Evolutionary conservation across 1,140 invertebrate species (phyloP).

Genomic region (Bombus huntii): DNA sequence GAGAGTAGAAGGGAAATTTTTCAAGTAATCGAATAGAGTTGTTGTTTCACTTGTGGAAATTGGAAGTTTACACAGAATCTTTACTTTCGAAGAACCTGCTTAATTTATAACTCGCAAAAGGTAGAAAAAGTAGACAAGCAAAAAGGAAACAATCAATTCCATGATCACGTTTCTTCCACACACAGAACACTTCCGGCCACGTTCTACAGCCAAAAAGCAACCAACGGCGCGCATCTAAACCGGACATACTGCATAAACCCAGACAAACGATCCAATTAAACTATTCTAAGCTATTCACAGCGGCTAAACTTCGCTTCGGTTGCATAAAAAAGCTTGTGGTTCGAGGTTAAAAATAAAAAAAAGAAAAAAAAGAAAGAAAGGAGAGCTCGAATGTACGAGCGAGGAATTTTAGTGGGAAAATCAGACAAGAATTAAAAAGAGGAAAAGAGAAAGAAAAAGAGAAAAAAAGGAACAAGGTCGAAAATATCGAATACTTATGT

Average conservation of each 20-base stretch:
- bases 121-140: neutral
- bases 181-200: neutral
- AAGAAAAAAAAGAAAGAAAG: neutral
- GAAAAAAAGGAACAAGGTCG: too few relatives aligned
- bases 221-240: neutral
- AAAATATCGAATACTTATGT: neutral
- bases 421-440: too few relatives aligned
- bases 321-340: constrained; percentile 3
- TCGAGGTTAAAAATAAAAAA: neutral
- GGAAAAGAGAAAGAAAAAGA: neutral
- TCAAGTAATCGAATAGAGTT: neutral
- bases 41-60: neutral
- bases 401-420: too few relatives aligned
- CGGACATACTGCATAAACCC: constrained; percentile 8
- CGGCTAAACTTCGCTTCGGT: constrained; percentile 1
- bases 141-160: neutral
- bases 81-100: neutral
- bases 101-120: neutral
- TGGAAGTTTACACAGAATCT: neutral
- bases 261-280: neutral
- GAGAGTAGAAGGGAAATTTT: neutral
- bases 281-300: constrained; percentile 23
- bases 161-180: neutral
- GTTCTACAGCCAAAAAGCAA: neutral
- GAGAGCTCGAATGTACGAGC: neutral